Conservation (phyloP, 2,113 vertebrate genomes). For the Fregata magnificens region DNA sequence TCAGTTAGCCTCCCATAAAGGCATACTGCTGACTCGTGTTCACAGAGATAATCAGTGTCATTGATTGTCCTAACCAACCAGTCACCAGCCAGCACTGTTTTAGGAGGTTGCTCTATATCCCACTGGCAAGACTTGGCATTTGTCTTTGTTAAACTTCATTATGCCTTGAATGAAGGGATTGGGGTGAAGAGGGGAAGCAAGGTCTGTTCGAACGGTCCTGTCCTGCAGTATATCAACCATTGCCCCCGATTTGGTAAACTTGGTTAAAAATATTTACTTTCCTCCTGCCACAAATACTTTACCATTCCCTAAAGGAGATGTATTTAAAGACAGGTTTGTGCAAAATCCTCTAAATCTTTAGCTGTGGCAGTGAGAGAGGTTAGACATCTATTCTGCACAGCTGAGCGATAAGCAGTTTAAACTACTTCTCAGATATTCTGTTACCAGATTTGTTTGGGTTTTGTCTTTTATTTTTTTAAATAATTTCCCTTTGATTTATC, state of each 20-base stretch:
- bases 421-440: neutral
- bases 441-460: neutral
- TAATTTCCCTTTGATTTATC: conserved; percentile 9
- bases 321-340: neutral
- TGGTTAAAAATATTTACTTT: neutral
- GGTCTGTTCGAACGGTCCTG: neutral
- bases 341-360: neutral
- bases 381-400: neutral
- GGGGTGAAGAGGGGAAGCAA: neutral
- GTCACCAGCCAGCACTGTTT: neutral
- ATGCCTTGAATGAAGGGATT: neutral
- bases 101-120: neutral
- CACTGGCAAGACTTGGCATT: neutral
- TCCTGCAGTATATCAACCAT: neutral
- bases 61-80: neutral
- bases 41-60: neutral
- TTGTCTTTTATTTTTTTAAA: neutral
- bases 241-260: accelerated
- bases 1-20: neutral
- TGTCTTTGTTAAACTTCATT: neutral
- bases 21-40: neutral
- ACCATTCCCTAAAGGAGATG: neutral
- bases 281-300: neutral
- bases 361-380: neutral
- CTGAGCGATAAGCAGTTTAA: neutral